Percentiles rank a stretch among this genome's conserved stretches.
Evolutionary conservation across 1,140 invertebrate species (phyloP).

Genomic region (Dendrolimus punctatus): DNA sequence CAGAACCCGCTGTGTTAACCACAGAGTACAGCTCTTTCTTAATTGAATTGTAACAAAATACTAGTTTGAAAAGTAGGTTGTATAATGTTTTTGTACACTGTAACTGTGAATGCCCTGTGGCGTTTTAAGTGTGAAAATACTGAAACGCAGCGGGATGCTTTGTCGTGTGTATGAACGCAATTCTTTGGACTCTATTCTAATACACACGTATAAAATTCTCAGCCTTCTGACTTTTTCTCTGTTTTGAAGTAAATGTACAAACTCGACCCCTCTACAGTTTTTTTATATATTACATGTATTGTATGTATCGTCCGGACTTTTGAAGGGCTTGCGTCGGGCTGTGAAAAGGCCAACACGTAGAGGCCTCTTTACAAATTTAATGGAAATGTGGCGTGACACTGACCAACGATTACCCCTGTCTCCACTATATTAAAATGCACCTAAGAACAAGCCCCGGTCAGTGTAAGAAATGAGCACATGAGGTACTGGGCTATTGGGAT

Average conservation of each 20-base stretch:
- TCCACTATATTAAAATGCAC: too few relatives aligned
- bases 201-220: neutral
- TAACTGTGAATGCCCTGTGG: conserved; percentile 8
- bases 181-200: conserved; percentile 10
- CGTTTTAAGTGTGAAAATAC: conserved; percentile 10
- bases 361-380: too few relatives aligned
- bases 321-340: too few relatives aligned
- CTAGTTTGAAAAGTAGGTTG: conserved; percentile 6
- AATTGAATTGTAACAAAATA: neutral
- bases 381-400: too few relatives aligned
- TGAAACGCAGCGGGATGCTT: conserved; percentile 12
- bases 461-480: too few relatives aligned
- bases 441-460: too few relatives aligned
- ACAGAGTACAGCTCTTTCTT: conserved; percentile 9
- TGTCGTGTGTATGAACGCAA: conserved; percentile 11
- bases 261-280: neutral
- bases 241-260: neutral
- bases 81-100: conserved; percentile 7
- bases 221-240: neutral
- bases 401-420: too few relatives aligned
- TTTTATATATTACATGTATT: too few relatives aligned
- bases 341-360: too few relatives aligned
- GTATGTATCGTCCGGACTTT: too few relatives aligned
- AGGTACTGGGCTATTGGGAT: too few relatives aligned
- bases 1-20: conserved; percentile 34